Conservation (phyloP, 2,113 vertebrate species). For the Oostethus manadensis region DNA sequence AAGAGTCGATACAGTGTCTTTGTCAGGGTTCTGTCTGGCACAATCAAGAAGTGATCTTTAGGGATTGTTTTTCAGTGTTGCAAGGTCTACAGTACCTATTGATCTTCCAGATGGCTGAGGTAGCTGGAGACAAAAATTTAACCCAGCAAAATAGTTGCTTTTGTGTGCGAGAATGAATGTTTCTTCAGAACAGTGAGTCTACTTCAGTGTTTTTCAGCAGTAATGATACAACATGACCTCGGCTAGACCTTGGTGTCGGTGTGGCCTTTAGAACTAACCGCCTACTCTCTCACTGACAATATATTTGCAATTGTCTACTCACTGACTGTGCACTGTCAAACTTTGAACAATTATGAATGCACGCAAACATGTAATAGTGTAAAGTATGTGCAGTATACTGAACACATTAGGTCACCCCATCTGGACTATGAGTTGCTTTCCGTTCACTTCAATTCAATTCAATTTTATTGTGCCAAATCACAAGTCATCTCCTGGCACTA, state of each 20-base stretch:
- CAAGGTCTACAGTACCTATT: not conserved
- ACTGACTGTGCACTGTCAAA: too few species aligned
- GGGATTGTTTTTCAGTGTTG: not conserved
- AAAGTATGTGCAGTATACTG: too few species aligned
- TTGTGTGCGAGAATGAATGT: not conserved
- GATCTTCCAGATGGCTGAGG: slow-evolving; percentile 1
- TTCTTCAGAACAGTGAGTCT: not conserved
- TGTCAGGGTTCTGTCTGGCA: not conserved
- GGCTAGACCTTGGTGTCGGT: not conserved
- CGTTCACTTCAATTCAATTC: too few species aligned
- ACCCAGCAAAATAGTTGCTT: not conserved
- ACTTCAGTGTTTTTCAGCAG: not conserved
- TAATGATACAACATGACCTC: not conserved
- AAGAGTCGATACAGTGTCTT: not conserved
- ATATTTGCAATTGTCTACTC: too few species aligned
- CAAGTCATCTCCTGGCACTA: too few species aligned
- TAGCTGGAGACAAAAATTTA: slow-evolving; percentile 1
- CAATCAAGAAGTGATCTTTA: not conserved
- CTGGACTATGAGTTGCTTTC: too few species aligned
- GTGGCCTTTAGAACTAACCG: too few species aligned
- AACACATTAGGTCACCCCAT: too few species aligned
- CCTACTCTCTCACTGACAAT: too few species aligned
- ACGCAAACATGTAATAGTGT: not conserved
- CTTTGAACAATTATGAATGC: too few species aligned
- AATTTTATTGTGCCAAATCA: too few species aligned